These are phyloP conservation scores for Minunthozetes semirufus DNA, from an alignment of 2,888 invertebrate species.

Conservation along the genomic window DNA sequence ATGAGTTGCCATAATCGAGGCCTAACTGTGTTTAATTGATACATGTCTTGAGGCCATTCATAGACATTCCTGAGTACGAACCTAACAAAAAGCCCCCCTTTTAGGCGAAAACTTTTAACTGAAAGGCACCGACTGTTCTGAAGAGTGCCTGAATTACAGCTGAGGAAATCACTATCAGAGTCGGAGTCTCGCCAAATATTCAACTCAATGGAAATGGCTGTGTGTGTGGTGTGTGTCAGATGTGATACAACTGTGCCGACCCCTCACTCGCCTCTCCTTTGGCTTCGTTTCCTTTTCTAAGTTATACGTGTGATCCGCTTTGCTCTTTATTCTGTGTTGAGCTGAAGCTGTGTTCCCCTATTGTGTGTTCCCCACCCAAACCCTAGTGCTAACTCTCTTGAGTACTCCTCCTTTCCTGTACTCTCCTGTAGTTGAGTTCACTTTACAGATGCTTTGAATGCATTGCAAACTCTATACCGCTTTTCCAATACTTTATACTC, in stretches of 20 bases:
- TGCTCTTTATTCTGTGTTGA: not conserved
- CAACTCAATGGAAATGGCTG: constrained; percentile 25
- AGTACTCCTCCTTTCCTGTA: constrained; percentile 27
- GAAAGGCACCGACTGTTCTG: constrained; percentile 11
- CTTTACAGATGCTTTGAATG: constrained; percentile 8
- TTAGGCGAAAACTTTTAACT: not conserved
- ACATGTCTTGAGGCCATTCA: constrained; percentile 13
- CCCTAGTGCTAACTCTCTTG: constrained; percentile 10
- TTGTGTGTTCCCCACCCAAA: constrained; percentile 5
- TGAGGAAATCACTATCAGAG: not conserved
- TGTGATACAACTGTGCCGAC: constrained; percentile 15
- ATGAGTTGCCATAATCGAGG: constrained; percentile 16
- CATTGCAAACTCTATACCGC: constrained; percentile 11
- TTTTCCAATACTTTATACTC: not conserved
- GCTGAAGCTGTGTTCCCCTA: not conserved
- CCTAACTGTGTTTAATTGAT: constrained; percentile 21
- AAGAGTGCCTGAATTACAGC: not conserved
- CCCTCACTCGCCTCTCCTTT: not conserved
- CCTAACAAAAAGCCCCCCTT: constrained; percentile 14
- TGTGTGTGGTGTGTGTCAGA: constrained; percentile 18
- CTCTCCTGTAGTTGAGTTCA: no score
- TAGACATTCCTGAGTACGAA: not conserved
- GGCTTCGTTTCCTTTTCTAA: not conserved
- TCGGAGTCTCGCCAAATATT: not conserved
- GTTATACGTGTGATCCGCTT: constrained; percentile 4